Conservation (phyloP, 2,888 invertebrate species). For the Acleris cristana region DNA sequence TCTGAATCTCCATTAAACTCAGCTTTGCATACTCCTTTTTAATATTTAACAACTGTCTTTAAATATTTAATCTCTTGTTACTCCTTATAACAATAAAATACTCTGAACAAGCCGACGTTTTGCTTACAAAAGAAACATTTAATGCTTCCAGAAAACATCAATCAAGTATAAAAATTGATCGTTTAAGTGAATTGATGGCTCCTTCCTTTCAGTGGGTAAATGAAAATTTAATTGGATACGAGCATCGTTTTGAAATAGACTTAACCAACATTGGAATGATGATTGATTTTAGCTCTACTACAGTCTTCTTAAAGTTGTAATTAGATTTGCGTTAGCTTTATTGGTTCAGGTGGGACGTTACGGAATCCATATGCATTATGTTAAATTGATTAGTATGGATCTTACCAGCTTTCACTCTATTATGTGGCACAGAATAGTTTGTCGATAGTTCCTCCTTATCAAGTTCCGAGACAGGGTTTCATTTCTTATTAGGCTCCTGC, state of each 20-base stretch:
- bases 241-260: neutral
- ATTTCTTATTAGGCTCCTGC: neutral
- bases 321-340: neutral
- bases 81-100: slow-evolving; percentile 2
- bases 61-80: neutral
- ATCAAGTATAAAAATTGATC: slow-evolving; percentile 57
- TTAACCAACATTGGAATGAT: neutral
- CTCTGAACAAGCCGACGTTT: neutral
- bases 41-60: neutral
- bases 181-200: slow-evolving; percentile 46
- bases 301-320: neutral
- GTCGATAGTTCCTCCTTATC: neutral
- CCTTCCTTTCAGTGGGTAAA: slow-evolving; percentile 35
- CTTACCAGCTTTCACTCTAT: neutral
- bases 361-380: slow-evolving; percentile 19
- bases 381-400: slow-evolving; percentile 22
- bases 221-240: slow-evolving; percentile 50
- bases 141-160: slow-evolving; percentile 46
- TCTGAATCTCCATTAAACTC: no score
- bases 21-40: neutral
- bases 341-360: slow-evolving; percentile 17
- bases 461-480: neutral
- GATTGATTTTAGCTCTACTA: neutral
- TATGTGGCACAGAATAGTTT: neutral
- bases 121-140: slow-evolving; percentile 39